These are phyloP conservation scores for Beroe forskalii DNA, from an alignment of 37 sponge, comb jelly and placozoan genomes.

Conservation along the genomic window DNA sequence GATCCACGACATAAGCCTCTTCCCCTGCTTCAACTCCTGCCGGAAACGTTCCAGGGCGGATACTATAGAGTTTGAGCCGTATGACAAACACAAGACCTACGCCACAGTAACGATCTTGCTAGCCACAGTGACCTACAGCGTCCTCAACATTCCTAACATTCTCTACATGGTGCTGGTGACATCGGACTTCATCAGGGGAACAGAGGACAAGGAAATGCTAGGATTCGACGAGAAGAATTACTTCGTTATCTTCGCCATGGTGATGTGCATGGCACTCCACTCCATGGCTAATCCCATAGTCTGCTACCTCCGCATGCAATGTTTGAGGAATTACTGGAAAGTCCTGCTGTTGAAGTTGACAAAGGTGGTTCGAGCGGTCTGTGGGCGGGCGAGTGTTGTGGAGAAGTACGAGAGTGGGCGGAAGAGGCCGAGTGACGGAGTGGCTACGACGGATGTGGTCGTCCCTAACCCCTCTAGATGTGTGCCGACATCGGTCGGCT, in stretches of 20 bases:
- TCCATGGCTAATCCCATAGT: neutral
- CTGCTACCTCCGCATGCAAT: neutral
- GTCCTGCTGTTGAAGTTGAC: neutral
- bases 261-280: slow-evolving; percentile 16
- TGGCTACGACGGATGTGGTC: too few relatives aligned
- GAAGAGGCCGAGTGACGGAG: too few relatives aligned
- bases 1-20: neutral
- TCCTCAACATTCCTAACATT: neutral
- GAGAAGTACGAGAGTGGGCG: too few relatives aligned
- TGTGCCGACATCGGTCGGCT: too few relatives aligned
- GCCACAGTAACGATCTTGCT: slow-evolving; percentile 11
- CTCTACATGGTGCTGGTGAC: neutral
- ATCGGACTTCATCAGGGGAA: neutral
- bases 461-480: too few relatives aligned
- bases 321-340: slow-evolving; percentile 6
- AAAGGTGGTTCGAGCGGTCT: too few relatives aligned
- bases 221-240: neutral
- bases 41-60: neutral
- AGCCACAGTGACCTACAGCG: neutral
- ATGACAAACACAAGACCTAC: neutral
- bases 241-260: slow-evolving; percentile 31
- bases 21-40: neutral
- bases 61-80: neutral
- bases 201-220: neutral
- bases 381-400: too few relatives aligned